Evolutionary conservation across 92 coral and sea anemone species (phyloP).

Genomic region (Zoanthus sansibaricus): DNA sequence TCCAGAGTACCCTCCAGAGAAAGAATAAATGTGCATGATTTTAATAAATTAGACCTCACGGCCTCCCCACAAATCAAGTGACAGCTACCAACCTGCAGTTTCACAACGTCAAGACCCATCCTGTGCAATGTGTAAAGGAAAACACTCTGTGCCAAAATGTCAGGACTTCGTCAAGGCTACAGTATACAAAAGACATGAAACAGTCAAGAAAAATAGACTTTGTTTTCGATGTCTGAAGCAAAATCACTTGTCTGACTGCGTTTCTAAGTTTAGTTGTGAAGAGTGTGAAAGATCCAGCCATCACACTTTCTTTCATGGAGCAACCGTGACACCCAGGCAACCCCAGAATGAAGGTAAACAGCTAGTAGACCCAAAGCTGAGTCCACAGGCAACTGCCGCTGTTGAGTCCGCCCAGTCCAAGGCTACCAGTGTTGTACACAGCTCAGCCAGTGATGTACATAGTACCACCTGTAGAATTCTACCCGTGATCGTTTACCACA

Average conservation of each 20-base stretch:
- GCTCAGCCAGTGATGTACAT: conserved; percentile 18
- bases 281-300: conserved; percentile 69
- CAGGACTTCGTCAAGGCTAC: conserved; percentile 42
- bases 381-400: not conserved
- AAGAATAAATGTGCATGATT: no score
- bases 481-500: conserved; percentile 62
- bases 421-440: conserved; percentile 26
- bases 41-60: not conserved
- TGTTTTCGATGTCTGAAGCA: conserved; percentile 64
- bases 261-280: conserved; percentile 43
- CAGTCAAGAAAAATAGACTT: conserved; percentile 55
- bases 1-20: no score
- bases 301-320: conserved; percentile 73
- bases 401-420: conserved; percentile 21
- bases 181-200: conserved; percentile 52
- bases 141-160: conserved; percentile 62
- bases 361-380: conserved; percentile 18
- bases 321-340: conserved; percentile 43
- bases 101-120: conserved; percentile 25
- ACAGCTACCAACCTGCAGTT: conserved; percentile 11
- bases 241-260: conserved; percentile 69
- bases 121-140: conserved; percentile 62
- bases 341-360: conserved; percentile 6
- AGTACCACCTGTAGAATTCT: conserved; percentile 51
- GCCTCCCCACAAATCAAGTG: conserved; percentile 37